A percentile compares a stretch with the other conserved stretches of the same genome.
phyloP scores from a whole-genome alignment of 2,888 invertebrate genomes.

The Tholera decimalis region DNA sequence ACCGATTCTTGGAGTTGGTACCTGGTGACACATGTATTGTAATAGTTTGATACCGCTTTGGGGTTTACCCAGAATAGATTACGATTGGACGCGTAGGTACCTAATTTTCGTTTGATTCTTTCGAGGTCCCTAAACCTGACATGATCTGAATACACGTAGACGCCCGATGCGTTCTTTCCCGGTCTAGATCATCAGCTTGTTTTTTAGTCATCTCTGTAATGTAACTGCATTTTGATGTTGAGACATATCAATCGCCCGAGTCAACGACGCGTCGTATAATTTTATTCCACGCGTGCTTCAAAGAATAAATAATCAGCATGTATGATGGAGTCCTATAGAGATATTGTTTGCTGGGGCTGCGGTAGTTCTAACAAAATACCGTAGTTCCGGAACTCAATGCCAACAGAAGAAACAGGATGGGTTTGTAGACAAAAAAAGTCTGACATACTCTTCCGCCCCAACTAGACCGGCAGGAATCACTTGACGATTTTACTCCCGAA shows the following conservation, averaged over 20 bases:
- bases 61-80: constrained; percentile 32
- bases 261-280: too few species aligned
- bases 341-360: too few species aligned
- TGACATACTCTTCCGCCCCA: too few species aligned
- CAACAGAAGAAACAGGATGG: too few species aligned
- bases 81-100: constrained; percentile 8
- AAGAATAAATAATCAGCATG: too few species aligned
- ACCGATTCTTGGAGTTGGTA: constrained; percentile 42
- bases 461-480: too few species aligned
- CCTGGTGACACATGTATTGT: constrained; percentile 39
- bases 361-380: too few species aligned
- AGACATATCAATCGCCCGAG: background rate
- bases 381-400: too few species aligned
- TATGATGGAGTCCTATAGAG: too few species aligned
- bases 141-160: background rate
- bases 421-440: too few species aligned
- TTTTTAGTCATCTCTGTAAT: background rate
- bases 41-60: constrained; percentile 25
- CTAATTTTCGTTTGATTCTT: background rate
- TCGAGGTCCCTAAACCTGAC: background rate
- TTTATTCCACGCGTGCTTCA: too few species aligned
- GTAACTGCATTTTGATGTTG: background rate
- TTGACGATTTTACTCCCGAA: too few species aligned
- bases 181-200: background rate
- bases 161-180: background rate